phyloP scores from a whole-genome alignment of 2,797 vertebrate species.

The Anguilla megastoma region DNA sequence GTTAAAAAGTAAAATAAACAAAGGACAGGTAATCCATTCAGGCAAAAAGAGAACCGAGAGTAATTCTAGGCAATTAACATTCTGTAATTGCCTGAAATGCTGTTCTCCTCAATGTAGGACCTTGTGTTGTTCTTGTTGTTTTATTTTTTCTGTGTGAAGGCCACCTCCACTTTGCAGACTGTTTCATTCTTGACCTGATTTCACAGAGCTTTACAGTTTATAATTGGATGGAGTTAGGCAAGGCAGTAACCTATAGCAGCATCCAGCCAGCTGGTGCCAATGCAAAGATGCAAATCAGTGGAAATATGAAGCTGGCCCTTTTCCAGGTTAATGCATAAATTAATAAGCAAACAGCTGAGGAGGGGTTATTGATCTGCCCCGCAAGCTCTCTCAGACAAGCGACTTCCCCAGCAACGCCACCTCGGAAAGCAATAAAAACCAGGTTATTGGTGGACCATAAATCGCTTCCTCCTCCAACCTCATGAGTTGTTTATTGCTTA shows the following conservation, averaged over 20 bases:
- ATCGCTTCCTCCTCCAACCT: slow-evolving; percentile 46
- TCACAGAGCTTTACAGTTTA: not conserved
- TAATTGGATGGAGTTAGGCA: slow-evolving; percentile 3
- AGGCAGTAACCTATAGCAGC: slow-evolving; percentile 66
- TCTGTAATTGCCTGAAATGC: not conserved
- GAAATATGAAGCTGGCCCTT: slow-evolving; percentile 62
- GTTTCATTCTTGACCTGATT: slow-evolving; percentile 9
- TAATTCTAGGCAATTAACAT: not conserved
- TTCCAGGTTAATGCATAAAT: slow-evolving; percentile 76
- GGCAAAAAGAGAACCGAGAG: not conserved
- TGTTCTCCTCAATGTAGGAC: not conserved
- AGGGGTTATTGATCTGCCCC: slow-evolving; percentile 33
- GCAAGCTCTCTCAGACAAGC: slow-evolving; percentile 1
- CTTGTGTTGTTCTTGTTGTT: not conserved
- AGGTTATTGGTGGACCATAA: slow-evolving; percentile 59
- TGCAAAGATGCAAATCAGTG: slow-evolving; percentile 43
- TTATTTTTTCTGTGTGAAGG: not conserved
- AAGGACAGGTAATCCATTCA: not conserved
- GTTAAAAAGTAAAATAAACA: not conserved
- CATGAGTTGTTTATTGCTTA: slow-evolving; percentile 56
- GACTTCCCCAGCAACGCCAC: slow-evolving; percentile 19
- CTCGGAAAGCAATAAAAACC: slow-evolving; percentile 52
- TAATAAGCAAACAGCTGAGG: slow-evolving; percentile 52
- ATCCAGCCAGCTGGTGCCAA: slow-evolving; percentile 43
- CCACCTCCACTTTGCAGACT: not conserved